Conservation (phyloP, 2,797 vertebrate genomes). For the Sebastes hopkinsi region DNA sequence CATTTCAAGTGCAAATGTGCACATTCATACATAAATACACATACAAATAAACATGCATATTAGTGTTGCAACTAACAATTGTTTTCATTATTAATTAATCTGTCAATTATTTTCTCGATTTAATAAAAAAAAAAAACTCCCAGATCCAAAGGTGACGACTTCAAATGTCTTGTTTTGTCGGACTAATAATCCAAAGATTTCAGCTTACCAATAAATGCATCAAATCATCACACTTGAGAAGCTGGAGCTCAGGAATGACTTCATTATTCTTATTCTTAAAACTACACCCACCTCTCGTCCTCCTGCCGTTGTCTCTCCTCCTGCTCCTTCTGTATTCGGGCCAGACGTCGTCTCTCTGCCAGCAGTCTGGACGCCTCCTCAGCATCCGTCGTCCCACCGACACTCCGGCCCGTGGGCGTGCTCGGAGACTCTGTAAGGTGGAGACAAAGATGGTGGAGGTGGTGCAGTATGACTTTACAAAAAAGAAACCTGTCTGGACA, state of each 20-base stretch:
- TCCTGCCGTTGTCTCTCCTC: constrained; percentile 89
- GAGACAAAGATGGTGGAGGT: neutral
- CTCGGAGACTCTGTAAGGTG: constrained; percentile 71
- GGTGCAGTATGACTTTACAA: neutral
- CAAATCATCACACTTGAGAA: too few relatives aligned
- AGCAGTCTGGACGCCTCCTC: constrained; percentile 91
- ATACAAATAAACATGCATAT: neutral
- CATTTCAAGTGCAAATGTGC: neutral
- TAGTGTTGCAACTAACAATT: neutral
- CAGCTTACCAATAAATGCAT: neutral
- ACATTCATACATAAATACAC: neutral
- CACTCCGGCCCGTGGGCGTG: constrained; percentile 79
- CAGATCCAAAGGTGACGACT: neutral
- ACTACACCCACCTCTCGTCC: constrained; percentile 78
- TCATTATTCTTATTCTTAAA: neutral
- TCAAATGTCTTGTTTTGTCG: neutral
- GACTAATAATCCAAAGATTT: neutral
- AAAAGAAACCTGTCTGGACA: neutral
- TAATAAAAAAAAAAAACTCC: neutral
- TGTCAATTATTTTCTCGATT: neutral
- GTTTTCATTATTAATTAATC: neutral
- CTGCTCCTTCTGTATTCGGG: constrained; percentile 91
- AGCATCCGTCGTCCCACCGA: constrained; percentile 88
- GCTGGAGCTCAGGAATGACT: neutral
- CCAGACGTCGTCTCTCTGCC: constrained; percentile 89